Evolutionary conservation across 2,888 invertebrate species (phyloP).

Genomic region (Hetaerina titia): DNA sequence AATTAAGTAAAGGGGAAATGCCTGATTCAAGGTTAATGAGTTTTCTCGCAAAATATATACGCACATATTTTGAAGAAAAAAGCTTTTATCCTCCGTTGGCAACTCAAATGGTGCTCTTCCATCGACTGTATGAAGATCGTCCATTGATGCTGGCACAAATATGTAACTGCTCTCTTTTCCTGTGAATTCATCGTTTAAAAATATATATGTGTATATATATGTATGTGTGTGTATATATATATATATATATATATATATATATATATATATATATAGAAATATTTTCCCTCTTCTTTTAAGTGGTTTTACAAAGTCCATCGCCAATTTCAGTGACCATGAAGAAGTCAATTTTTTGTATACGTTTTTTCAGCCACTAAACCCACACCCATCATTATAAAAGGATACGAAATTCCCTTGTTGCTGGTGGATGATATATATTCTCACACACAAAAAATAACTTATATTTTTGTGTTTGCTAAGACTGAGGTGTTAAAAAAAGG

Average conservation of each 20-base stretch:
- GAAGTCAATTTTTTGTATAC: conserved; percentile 43
- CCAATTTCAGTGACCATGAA: conserved; percentile 33
- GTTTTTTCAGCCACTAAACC: conserved; percentile 50
- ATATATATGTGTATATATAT: too few species aligned
- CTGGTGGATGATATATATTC: conserved; percentile 14
- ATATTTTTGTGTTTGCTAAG: conserved; percentile 66
- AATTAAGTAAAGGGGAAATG: background rate
- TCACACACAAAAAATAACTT: conserved; percentile 58
- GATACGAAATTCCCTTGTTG: background rate
- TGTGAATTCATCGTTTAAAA: background rate
- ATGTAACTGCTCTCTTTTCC: background rate
- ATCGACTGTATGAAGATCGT: background rate
- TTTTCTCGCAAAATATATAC: conserved; percentile 35
- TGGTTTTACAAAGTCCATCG: conserved; percentile 32
- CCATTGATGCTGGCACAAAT: conserved; percentile 43
- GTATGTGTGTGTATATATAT: too few species aligned
- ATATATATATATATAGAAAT: background rate
- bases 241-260: too few species aligned
- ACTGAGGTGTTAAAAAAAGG: conserved; percentile 51
- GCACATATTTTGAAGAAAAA: conserved; percentile 55
- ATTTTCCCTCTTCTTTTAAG: conserved; percentile 6
- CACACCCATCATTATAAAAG: background rate
- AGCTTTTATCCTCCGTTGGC: conserved; percentile 65
- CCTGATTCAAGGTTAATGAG: background rate
- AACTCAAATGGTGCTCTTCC: conserved; percentile 65